Evolutionary conservation across 2,113 vertebrate genomes (phyloP), one percentile per base, ranked within the genome.

Genomic region (Steatornis caripensis): DNA sequence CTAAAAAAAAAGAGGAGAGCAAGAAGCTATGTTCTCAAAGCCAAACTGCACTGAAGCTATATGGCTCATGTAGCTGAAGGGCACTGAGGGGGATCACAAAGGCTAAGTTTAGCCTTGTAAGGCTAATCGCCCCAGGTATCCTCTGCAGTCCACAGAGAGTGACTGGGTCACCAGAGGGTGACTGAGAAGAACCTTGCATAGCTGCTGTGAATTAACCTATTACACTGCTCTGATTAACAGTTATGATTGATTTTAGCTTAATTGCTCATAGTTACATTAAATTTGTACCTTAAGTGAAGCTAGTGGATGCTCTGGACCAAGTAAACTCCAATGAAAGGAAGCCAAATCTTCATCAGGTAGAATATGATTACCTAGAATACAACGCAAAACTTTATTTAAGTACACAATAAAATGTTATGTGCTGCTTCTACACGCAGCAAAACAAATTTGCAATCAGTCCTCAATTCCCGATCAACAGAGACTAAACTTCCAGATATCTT

Each of bases 301-400:
- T 98, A 99, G 98, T 90, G 99, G 99, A 97, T 99, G 99, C 91
- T 99, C 99, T 98, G 99, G 99, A 96, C 99, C 99, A 84, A 99
- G 99, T 98, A 99, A 98, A 98, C 99, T 99, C 99, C 99, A 99
- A 97, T 99, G 99, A 98, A 99, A 99, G 96, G 99, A 99, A 98
- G 99, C 99, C 98, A 99, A 98, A 98, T 99, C 99, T 99, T 99
- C 99, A 98, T 99, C 99, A 96, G 99, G 99, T 98, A 99, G 98
- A 98, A 99, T 99, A 98, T 99, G 99, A 97, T 99, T 99, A 98
- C 99, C 99, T 99, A 93, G 68, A 98, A 98, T 45, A 96, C 10
- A 98, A 98, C 17, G 27, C 43, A 97, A 41, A 97, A 87, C 55
- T 75, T 85, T 32, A 78, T 90, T 93, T 71, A 84, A 83, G 54